Evolutionary conservation across 2,113 vertebrate species (phyloP).

Genomic region (Antennarius striatus): DNA sequence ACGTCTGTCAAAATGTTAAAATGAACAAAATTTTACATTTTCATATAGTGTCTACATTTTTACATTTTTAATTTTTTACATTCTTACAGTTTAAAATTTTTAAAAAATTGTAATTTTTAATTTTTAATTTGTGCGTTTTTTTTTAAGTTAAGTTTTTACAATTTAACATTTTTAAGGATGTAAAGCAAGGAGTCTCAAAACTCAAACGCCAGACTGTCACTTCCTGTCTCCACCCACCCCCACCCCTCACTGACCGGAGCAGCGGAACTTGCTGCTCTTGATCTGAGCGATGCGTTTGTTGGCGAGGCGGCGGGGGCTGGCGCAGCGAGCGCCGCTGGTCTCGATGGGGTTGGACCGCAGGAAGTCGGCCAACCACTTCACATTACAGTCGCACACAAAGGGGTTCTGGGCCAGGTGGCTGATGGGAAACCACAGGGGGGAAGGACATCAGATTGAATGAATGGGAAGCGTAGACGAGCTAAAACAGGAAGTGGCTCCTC

Average conservation of each 20-base stretch:
- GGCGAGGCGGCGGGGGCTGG: slow-evolving; percentile 93
- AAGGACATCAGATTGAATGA: slow-evolving; percentile 9
- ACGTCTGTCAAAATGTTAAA: slow-evolving; percentile 9
- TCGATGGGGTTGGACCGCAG: slow-evolving; percentile 93
- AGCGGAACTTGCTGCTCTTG: slow-evolving; percentile 98
- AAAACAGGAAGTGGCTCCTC: slow-evolving; percentile 29
- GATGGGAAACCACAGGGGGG: slow-evolving; percentile 34
- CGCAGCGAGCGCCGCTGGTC: slow-evolving; percentile 94
- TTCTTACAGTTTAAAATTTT: too few relatives aligned
- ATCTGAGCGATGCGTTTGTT: slow-evolving; percentile 98
- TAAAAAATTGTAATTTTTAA: too few relatives aligned
- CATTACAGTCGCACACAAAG: slow-evolving; percentile 96
- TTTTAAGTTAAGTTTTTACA: too few relatives aligned
- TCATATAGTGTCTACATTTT: too few relatives aligned
- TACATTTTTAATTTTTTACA: too few relatives aligned
- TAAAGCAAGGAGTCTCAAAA: too few relatives aligned
- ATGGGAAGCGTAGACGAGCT: background rate
- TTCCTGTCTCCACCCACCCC: too few relatives aligned
- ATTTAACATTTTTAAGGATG: too few relatives aligned
- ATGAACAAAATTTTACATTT: background rate
- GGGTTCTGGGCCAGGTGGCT: slow-evolving; percentile 98
- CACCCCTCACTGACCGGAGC: slow-evolving; percentile 83
- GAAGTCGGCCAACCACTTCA: slow-evolving; percentile 96
- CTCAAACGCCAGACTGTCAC: too few relatives aligned
- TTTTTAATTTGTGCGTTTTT: too few relatives aligned